A percentile compares a stretch with the other conserved stretches of the same genome.
phyloP scores from a whole-genome alignment of 2,888 invertebrate species.

The Ametastegia equiseti region DNA sequence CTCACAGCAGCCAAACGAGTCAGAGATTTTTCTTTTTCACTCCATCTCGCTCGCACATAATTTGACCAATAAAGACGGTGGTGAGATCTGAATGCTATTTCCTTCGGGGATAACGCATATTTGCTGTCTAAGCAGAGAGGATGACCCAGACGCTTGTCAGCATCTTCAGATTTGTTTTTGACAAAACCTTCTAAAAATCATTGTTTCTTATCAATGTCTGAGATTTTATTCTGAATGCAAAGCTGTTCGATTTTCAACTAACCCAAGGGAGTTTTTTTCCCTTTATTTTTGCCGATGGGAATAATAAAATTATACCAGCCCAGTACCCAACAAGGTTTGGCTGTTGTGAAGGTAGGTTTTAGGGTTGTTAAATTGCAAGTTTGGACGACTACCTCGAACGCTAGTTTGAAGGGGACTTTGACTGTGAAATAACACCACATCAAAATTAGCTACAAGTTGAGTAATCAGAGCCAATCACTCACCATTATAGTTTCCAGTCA shows the following conservation, averaged over 20 bases:
- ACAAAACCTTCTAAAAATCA: background rate
- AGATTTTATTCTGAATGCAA: background rate
- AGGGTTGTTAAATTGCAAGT: background rate
- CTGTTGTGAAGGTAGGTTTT: background rate
- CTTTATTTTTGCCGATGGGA: background rate
- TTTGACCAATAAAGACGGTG: constrained; percentile 31
- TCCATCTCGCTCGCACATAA: background rate
- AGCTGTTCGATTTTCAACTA: background rate
- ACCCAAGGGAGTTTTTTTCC: background rate
- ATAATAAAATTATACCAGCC: constrained; percentile 17
- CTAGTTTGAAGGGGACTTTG: constrained; percentile 57
- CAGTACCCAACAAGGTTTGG: constrained; percentile 9
- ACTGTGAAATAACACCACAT: constrained; percentile 54
- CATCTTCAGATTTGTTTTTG: background rate
- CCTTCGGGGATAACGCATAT: background rate
- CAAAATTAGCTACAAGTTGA: background rate
- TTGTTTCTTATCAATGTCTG: background rate
- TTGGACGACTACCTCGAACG: constrained; percentile 60
- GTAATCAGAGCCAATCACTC: background rate
- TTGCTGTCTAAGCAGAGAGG: constrained; percentile 26
- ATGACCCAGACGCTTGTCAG: background rate
- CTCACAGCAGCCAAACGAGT: background rate
- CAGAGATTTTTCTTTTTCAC: background rate
- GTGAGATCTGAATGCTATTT: background rate
- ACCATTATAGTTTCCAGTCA: constrained; percentile 59